Evolutionary conservation across 2,888 invertebrate species (phyloP).

Genomic region (Athalia rosae): DNA sequence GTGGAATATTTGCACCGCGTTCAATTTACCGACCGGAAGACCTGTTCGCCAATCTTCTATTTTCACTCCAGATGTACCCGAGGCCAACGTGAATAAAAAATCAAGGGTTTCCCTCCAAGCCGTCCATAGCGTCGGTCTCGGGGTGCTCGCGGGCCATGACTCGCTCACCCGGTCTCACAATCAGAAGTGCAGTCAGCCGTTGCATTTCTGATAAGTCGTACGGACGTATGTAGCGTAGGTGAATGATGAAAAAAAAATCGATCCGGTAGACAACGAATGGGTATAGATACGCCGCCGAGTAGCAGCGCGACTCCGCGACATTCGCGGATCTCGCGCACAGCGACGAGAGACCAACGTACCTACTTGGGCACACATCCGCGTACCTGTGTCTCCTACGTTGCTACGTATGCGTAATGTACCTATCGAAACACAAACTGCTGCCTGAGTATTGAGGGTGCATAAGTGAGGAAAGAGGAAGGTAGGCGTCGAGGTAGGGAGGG

Average conservation of each 20-base stretch:
- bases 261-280: neutral
- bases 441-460: neutral
- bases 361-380: slow-evolving; percentile 10
- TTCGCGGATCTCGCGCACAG: slow-evolving; percentile 17
- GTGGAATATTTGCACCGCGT: neutral
- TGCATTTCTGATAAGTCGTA: neutral
- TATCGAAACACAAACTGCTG: neutral
- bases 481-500: slow-evolving; percentile 40
- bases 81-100: too few species aligned
- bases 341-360: neutral
- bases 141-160: too few species aligned
- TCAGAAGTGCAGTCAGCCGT: neutral
- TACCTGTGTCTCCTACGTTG: neutral
- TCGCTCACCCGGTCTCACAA: too few species aligned
- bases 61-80: too few species aligned
- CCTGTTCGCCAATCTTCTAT: too few species aligned
- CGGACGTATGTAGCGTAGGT: neutral
- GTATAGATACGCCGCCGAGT: too few species aligned
- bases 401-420: slow-evolving; percentile 2
- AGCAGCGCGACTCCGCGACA: neutral
- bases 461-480: slow-evolving; percentile 1
- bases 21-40: neutral
- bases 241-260: slow-evolving; percentile 10
- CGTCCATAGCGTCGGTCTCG: too few species aligned
- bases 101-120: too few species aligned